Evolutionary conservation across 1,140 invertebrate species (phyloP).

Genomic region (Diachasmimorpha longicaudata): DNA sequence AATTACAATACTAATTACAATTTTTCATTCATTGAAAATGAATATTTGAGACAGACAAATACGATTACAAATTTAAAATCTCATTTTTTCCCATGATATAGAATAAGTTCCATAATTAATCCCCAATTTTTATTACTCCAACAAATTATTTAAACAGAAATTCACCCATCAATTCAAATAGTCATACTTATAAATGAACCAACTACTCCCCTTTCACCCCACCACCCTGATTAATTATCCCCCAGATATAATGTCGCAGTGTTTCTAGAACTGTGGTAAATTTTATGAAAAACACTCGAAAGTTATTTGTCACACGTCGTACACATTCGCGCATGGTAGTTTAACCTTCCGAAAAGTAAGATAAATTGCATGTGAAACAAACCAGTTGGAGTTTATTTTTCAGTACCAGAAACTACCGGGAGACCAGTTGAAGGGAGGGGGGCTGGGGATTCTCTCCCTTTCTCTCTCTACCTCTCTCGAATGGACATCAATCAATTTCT

Average conservation of each 20-base stretch:
- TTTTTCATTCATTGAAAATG: too few species aligned
- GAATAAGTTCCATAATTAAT: too few species aligned
- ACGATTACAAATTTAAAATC: too few species aligned
- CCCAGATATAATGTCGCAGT: background rate
- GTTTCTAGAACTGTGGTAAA: background rate
- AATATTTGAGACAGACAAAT: too few species aligned
- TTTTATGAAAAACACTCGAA: conserved; percentile 10
- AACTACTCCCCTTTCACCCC: background rate
- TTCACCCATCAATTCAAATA: background rate
- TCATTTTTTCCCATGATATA: too few species aligned
- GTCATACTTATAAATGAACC: background rate
- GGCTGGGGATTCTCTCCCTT: background rate
- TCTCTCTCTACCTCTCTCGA: too few species aligned
- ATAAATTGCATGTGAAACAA: conserved; percentile 9
- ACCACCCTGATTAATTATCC: background rate
- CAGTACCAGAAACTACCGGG: background rate
- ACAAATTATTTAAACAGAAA: too few species aligned
- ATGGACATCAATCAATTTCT: conserved; percentile 3
- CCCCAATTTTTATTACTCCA: too few species aligned
- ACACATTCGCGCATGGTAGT: background rate
- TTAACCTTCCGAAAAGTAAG: background rate
- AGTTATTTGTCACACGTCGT: background rate
- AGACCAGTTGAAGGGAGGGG: too few species aligned
- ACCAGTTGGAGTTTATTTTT: conserved; percentile 5
- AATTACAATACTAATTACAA: too few species aligned